Percentiles rank a stretch among this genome's conserved stretches.
Evolutionary conservation across 2,888 invertebrate species (phyloP).

Genomic region (Gibbula magus): DNA sequence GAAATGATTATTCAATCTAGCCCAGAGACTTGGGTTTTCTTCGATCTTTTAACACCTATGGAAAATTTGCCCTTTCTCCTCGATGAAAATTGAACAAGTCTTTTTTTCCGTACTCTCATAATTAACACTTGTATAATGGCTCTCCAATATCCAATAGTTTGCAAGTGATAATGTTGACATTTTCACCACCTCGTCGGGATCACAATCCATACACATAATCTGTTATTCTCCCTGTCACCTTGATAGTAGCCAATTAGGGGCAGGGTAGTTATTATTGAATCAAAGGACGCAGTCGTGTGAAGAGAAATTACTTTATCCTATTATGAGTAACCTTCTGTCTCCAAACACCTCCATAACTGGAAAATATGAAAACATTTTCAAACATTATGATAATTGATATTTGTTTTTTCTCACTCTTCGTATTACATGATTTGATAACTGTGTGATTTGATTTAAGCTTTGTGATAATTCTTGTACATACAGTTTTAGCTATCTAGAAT

Average conservation of each 20-base stretch:
- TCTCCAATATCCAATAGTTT: slow-evolving; percentile 9
- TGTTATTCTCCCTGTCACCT: background rate
- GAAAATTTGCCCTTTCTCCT: slow-evolving; percentile 12
- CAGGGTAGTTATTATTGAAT: background rate
- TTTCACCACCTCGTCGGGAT: background rate
- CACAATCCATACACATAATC: slow-evolving; percentile 19
- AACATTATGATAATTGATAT: too few species aligned
- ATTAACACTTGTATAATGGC: slow-evolving; percentile 10
- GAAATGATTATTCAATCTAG: slow-evolving; percentile 22
- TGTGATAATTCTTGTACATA: too few species aligned
- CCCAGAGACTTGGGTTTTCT: background rate
- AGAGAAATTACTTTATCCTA: background rate
- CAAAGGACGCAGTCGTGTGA: background rate
- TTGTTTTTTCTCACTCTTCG: too few species aligned
- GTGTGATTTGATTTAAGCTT: too few species aligned
- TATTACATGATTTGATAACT: too few species aligned
- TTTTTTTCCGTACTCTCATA: background rate
- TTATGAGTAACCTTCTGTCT: too few species aligned
- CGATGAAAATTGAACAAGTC: slow-evolving; percentile 14
- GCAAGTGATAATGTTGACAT: slow-evolving; percentile 21
- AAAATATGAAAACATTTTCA: too few species aligned
- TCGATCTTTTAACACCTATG: slow-evolving; percentile 16
- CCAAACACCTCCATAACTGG: too few species aligned
- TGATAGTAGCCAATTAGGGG: background rate
- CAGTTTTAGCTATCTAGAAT: too few species aligned